Evolutionary conservation across 2,888 invertebrate species (phyloP).

Genomic region (Acronicta leporina): DNA sequence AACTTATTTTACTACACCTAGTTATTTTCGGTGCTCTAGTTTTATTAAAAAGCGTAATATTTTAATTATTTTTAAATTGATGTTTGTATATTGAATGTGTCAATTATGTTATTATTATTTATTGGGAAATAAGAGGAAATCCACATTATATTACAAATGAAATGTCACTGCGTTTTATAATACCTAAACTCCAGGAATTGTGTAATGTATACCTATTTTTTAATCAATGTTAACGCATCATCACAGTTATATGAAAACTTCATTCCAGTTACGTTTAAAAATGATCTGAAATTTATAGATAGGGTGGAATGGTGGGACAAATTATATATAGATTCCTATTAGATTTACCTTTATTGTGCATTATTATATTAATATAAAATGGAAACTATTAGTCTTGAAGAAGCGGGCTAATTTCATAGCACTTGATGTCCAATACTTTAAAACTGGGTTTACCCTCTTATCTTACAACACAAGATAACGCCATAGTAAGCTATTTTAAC

Average conservation of each 20-base stretch:
- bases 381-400: constrained; percentile 22
- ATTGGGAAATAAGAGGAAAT: constrained; percentile 42
- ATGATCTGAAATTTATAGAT: constrained; percentile 59
- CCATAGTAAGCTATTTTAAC: too few relatives aligned
- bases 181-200: constrained; percentile 28
- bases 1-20: constrained; percentile 60
- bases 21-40: constrained; percentile 65
- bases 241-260: constrained; percentile 48
- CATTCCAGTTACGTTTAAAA: constrained; percentile 59
- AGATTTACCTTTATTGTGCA: constrained; percentile 62
- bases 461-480: too few relatives aligned
- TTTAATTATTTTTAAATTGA: constrained; percentile 51
- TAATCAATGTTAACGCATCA: constrained; percentile 30
- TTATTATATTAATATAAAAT: constrained; percentile 57
- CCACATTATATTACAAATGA: constrained; percentile 32
- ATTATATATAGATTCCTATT: constrained; percentile 69
- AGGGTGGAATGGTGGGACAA: constrained; percentile 46
- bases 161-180: constrained; percentile 39
- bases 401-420: constrained; percentile 35
- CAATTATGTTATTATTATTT: constrained; percentile 57
- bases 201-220: constrained; percentile 26
- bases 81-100: constrained; percentile 50
- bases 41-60: constrained; percentile 46
- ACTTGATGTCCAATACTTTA: too few relatives aligned
- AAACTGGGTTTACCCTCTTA: too few relatives aligned